phyloP scores from a whole-genome alignment of 1,140 invertebrate species.

The Procambarus clarkii region DNA sequence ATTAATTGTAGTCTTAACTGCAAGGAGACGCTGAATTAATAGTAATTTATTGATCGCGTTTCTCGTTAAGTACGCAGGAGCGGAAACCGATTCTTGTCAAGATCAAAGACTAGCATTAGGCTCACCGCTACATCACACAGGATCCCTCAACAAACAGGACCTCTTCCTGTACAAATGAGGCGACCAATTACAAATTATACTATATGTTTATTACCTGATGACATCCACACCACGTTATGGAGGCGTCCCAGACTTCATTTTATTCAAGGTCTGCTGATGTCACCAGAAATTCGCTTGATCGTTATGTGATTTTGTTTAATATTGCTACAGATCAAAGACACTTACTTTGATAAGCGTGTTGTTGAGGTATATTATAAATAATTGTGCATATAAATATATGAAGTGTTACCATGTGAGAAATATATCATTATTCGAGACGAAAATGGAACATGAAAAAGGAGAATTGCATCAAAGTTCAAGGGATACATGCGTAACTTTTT shows the following conservation, averaged over 20 bases:
- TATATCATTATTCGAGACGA: not conserved
- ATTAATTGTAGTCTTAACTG: no score
- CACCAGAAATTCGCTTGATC: constrained; percentile 13
- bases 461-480: not conserved
- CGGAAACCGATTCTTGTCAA: no score
- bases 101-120: no score
- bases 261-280: not conserved
- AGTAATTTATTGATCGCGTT: no score
- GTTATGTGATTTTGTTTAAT: not conserved
- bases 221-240: not conserved
- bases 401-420: not conserved
- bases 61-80: no score
- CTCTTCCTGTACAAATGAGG: no score
- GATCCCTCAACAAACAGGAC: no score
- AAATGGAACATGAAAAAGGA: not conserved
- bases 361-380: constrained; percentile 14
- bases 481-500: not conserved
- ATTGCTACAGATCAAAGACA: constrained; percentile 13
- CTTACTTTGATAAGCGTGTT: constrained; percentile 16
- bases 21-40: no score
- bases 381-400: not conserved
- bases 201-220: not conserved
- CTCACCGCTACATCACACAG: no score
- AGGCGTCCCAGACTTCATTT: not conserved
- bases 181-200: not conserved